Percentiles rank a stretch among this genome's conserved stretches.
These are phyloP conservation scores for Notolabrus celidotus DNA, from an alignment of 2,797 vertebrate species.

Conservation along the genomic window DNA sequence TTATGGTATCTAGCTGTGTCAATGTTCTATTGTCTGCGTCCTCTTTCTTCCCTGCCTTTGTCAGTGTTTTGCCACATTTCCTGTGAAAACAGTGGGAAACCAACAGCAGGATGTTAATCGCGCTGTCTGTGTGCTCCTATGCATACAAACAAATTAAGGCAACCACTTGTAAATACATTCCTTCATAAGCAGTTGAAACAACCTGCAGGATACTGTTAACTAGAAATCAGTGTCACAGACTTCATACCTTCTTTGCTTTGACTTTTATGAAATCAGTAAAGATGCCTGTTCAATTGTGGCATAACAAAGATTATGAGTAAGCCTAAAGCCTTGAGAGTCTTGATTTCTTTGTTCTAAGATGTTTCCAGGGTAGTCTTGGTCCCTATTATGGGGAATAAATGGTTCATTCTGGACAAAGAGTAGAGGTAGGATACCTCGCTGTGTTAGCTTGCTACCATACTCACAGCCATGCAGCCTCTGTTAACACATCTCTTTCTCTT, in stretches of 20 bases:
- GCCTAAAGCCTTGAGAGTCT: conserved; percentile 12
- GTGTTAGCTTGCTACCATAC: conserved; percentile 15
- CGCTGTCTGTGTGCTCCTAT: background rate
- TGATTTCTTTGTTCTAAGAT: conserved; percentile 31
- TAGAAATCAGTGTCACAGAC: background rate
- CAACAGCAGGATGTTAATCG: background rate
- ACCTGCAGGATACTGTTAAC: background rate
- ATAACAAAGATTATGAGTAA: conserved; percentile 25
- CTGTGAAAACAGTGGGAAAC: background rate
- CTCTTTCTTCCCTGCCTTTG: conserved; percentile 1
- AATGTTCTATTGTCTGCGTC: background rate
- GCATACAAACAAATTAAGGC: conserved; percentile 8
- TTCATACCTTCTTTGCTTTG: conserved; percentile 11
- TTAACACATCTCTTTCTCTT: conserved; percentile 54
- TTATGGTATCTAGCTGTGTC: too few relatives aligned
- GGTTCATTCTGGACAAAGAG: conserved; percentile 33
- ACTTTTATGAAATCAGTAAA: conserved; percentile 19
- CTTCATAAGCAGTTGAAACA: background rate
- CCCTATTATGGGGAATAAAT: conserved; percentile 31
- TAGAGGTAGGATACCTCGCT: conserved; percentile 19
- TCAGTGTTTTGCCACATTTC: conserved; percentile 3
- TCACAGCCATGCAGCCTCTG: conserved; percentile 26
- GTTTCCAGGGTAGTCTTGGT: conserved; percentile 16
- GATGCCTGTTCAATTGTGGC: conserved; percentile 3
- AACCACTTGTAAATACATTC: background rate